Conservation (phyloP, 2,113 vertebrate genomes). For the Proteles cristata region DNA sequence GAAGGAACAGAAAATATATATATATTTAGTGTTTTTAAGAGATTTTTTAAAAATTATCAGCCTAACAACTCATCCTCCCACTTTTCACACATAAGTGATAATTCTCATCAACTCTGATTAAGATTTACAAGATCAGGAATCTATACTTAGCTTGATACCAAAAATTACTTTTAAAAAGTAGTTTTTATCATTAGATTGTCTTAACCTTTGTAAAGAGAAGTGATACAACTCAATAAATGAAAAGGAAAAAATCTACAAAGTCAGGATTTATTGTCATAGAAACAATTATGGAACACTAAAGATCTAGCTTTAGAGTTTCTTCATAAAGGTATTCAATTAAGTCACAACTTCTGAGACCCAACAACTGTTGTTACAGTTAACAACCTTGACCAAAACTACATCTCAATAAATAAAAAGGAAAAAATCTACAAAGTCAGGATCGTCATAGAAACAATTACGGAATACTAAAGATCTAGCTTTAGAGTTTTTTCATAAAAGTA, state of each 20-base stretch:
- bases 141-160: neutral
- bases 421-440: neutral
- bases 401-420: neutral
- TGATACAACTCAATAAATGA: neutral
- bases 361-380: neutral
- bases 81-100: constrained; percentile 18
- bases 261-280: constrained; percentile 22
- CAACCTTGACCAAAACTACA: neutral
- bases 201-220: constrained; percentile 7
- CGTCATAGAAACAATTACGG: constrained; percentile 32
- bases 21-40: neutral
- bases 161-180: constrained; percentile 41
- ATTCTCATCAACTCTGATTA: neutral
- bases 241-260: neutral
- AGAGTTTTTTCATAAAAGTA: neutral
- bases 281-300: constrained; percentile 17
- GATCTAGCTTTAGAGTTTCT: constrained; percentile 17
- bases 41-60: neutral
- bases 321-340: neutral
- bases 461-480: constrained; percentile 14
- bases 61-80: constrained; percentile 9
- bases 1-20: neutral
- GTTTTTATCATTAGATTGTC: neutral
- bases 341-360: neutral
- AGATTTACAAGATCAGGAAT: constrained; percentile 14